Conservation (phyloP, 2,888 invertebrate genomes). For the Smittia sp. region DNA sequence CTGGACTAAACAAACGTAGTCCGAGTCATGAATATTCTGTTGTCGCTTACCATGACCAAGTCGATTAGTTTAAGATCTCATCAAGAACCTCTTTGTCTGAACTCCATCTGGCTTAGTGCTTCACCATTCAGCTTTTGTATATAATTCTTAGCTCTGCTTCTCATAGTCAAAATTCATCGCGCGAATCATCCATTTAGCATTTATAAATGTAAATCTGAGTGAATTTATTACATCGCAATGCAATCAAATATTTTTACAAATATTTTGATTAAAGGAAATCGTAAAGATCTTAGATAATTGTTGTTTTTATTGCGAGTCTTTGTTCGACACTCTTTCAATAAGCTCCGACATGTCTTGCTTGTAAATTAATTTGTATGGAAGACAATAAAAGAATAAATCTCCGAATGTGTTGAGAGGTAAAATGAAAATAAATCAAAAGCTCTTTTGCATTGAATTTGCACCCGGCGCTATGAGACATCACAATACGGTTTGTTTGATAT, state of each 20-base stretch:
- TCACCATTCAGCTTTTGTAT: background rate
- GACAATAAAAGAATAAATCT: constrained; percentile 9
- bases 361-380: background rate
- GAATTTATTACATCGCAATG: too few relatives aligned
- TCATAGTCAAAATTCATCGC: background rate
- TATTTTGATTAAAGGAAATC: background rate
- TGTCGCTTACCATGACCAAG: constrained; percentile 2
- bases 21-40: background rate
- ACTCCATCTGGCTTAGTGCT: background rate
- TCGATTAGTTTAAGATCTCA: constrained; percentile 9
- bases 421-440: too few relatives aligned
- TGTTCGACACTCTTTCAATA: background rate
- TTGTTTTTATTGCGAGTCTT: background rate
- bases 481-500: too few relatives aligned
- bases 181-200: background rate
- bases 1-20: background rate
- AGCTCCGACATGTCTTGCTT: background rate
- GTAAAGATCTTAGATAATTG: background rate
- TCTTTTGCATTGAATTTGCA: too few relatives aligned
- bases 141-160: background rate
- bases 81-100: background rate
- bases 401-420: background rate
- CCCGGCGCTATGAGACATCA: too few relatives aligned
- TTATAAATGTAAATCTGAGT: background rate
- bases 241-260: background rate